These are phyloP conservation scores for Chromoteleia sp. DNA, from an alignment of 2,888 invertebrate genomes.

Conservation along the genomic window DNA sequence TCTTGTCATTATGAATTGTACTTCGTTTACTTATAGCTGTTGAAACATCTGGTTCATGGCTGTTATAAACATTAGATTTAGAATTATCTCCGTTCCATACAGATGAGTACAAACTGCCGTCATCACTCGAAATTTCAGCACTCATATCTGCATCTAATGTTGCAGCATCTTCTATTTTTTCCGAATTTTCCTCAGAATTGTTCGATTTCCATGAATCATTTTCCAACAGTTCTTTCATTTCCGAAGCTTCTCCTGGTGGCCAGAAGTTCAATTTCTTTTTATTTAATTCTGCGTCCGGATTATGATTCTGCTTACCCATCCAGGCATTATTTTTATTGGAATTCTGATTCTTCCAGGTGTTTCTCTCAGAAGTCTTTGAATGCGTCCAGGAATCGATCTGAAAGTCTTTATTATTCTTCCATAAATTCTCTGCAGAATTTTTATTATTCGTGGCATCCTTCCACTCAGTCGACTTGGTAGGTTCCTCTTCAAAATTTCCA, in stretches of 20 bases:
- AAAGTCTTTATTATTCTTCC: slow-evolving; percentile 21
- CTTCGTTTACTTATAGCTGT: slow-evolving; percentile 36
- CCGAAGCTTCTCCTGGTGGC: neutral
- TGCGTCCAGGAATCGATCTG: slow-evolving; percentile 22
- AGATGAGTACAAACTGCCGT: neutral
- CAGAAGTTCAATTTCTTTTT: neutral
- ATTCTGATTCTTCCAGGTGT: slow-evolving; percentile 10
- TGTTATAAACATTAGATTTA: slow-evolving; percentile 1
- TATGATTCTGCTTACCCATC: neutral
- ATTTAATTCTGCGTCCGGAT: neutral
- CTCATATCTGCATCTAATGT: neutral
- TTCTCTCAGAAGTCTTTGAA: slow-evolving; percentile 3
- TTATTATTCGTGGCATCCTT: neutral
- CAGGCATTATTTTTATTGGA: neutral
- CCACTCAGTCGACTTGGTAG: neutral
- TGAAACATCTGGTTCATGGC: neutral
- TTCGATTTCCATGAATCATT: slow-evolving; percentile 4
- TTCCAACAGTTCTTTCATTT: neutral
- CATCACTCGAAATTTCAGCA: slow-evolving; percentile 4
- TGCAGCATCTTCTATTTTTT: neutral
- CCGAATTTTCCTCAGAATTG: neutral
- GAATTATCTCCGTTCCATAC: neutral
- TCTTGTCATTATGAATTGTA: slow-evolving; percentile 10
- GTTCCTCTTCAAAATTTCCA: neutral
- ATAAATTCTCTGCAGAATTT: neutral